Base-by-base conservation (phyloP, 2,113 vertebrate species). In the Oryzias javanicus region DNA sequence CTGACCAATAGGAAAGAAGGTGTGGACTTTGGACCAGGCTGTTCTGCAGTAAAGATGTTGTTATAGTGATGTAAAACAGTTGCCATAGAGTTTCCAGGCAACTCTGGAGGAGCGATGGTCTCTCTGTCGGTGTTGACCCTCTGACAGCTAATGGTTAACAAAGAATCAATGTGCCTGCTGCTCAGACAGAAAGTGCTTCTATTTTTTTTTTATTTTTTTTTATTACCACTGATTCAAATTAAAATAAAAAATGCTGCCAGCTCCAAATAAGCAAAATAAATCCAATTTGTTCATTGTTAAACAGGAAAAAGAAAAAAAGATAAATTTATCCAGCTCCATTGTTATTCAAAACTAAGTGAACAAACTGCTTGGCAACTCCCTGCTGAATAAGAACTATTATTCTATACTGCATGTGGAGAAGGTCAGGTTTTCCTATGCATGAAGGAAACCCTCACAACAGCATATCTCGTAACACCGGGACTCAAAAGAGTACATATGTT, bases 91-190 rank as follows among this genome's bases (percentile, higher is more conserved):
- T 84, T 71, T 69, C 86, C 58, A 1, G 49, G 82, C 46, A 70
- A 80, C 80, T 46, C 41, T 15, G 25, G 54, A 81, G 79, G 42
- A 70, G 40, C 18, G 14, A 42, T 46, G 57, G 48, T 71, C 51
- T 29, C 40, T 49, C 45, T 60, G 48, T 72, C 42, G 42, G 57
- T 48, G 45, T 25, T 51, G 42, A 42, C 49, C 17, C 17, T 46
- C 25, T 53, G 55, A 49, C 65, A 60, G 75, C 64, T 82, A 86
- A 88, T 88, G 72, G 70, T 86, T 86, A 85, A 87, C 82, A 4
- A 49, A 62, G 22, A 68, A 57, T 83, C 80, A 66, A 67, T 67
- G 24, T 56, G 1, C 48, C 17, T 54, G 48, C 45, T 16, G 66
- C 3, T 72, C 42, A 52, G 17, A 49, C 22, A 3, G 40, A 25